Conservation (phyloP, 2,888 invertebrate species). For the Cyrtodaria siliqua region DNA sequence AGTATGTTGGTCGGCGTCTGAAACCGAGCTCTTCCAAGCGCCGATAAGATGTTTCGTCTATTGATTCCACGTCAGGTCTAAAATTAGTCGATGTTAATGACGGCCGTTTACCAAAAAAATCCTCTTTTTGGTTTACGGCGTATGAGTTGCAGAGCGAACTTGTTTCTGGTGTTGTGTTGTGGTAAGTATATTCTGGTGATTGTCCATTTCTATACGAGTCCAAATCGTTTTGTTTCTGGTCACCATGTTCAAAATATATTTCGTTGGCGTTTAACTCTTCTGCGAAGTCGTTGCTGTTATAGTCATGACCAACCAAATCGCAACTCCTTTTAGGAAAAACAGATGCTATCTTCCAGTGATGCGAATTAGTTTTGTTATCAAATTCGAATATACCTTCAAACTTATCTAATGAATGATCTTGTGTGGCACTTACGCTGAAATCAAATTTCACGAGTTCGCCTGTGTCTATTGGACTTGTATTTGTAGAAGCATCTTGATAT, state of each 20-base stretch:
- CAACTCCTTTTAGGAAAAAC: slow-evolving; percentile 15
- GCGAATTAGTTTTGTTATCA: slow-evolving; percentile 46
- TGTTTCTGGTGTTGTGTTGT: slow-evolving; percentile 44
- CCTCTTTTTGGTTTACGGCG: slow-evolving; percentile 9
- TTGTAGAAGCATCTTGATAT: not conserved
- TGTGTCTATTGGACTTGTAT: slow-evolving; percentile 4
- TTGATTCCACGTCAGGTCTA: slow-evolving; percentile 1
- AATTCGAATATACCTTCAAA: slow-evolving; percentile 55
- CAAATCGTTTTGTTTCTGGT: not conserved
- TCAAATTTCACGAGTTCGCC: slow-evolving; percentile 56
- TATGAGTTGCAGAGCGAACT: slow-evolving; percentile 27
- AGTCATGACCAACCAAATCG: not conserved
- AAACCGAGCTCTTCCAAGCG: slow-evolving; percentile 54
- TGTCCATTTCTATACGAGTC: slow-evolving; percentile 21
- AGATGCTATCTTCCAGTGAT: slow-evolving; percentile 48
- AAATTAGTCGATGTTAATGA: not conserved
- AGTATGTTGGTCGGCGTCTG: slow-evolving; percentile 34
- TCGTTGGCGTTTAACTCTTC: not conserved
- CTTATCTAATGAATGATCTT: slow-evolving; percentile 19
- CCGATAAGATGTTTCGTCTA: slow-evolving; percentile 39
- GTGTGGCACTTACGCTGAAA: slow-evolving; percentile 26
- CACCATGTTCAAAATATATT: not conserved
- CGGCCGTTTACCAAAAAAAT: slow-evolving; percentile 11
- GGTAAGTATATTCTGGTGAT: slow-evolving; percentile 32
- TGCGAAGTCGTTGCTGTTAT: slow-evolving; percentile 13